These are phyloP conservation scores for Ramphastos sulfuratus DNA, from an alignment of 2,113 vertebrate genomes.

Conservation along the genomic window DNA sequence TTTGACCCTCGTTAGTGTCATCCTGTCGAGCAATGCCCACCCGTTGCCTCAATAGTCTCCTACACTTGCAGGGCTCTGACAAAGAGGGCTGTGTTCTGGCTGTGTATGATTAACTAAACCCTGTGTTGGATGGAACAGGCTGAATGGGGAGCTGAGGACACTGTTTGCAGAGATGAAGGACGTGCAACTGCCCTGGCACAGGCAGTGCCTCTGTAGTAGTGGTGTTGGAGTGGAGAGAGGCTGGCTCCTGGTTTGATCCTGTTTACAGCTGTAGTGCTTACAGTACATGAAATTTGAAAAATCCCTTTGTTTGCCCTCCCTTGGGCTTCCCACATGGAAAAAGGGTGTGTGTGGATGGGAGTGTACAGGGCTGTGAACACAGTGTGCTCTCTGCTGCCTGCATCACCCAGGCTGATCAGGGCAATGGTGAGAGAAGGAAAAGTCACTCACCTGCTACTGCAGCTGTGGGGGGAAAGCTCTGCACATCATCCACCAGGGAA, in stretches of 20 bases:
- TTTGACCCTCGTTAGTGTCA: slow-evolving; percentile 20
- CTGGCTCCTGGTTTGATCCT: neutral
- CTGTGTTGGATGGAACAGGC: neutral
- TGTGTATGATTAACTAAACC: slow-evolving; percentile 31
- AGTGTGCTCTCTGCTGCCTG: neutral
- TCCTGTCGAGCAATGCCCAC: neutral
- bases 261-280: neutral
- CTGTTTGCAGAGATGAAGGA: slow-evolving; percentile 20
- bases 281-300: neutral
- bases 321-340: slow-evolving; percentile 4
- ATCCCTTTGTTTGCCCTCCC: slow-evolving; percentile 28
- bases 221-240: neutral
- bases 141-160: neutral
- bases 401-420: fast-evolving
- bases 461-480: neutral
- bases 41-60: neutral
- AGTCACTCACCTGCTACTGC: neutral
- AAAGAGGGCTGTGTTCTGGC: slow-evolving; percentile 39
- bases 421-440: neutral
- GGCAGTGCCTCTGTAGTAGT: neutral
- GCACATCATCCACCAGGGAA: neutral
- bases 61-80: neutral
- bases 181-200: neutral
- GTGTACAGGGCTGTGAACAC: neutral
- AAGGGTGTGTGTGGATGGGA: slow-evolving; percentile 41